phyloP scores from a whole-genome alignment of 1,140 invertebrate genomes.

The Calliopsis andreniformis region DNA sequence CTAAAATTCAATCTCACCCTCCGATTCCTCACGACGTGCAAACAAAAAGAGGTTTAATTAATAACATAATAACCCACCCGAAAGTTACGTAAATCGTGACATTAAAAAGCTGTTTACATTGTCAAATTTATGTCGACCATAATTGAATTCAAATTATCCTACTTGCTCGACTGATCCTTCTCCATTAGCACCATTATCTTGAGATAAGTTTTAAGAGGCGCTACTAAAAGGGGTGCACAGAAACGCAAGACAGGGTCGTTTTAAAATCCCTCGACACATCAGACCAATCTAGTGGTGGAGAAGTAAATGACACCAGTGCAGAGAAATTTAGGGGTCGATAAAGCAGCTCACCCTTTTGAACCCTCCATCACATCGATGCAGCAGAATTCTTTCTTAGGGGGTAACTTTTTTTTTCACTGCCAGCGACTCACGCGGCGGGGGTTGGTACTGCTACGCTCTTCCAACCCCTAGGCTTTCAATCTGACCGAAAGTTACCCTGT shows the following conservation, averaged over 20 bases:
- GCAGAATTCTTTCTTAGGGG: conserved; percentile 75
- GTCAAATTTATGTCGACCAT: neutral
- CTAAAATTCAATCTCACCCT: conserved; percentile 23
- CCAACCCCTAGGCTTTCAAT: neutral
- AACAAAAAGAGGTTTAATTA: conserved; percentile 10
- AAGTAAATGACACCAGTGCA: conserved; percentile 63
- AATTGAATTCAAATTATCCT: neutral
- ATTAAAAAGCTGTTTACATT: neutral
- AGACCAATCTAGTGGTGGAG: conserved; percentile 75
- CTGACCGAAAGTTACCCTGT: neutral
- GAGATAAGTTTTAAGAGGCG: too few species aligned
- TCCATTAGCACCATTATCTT: neutral
- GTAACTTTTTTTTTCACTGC: conserved; percentile 70
- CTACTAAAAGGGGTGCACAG: too few species aligned
- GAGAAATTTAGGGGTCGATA: conserved; percentile 69
- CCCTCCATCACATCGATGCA: conserved; percentile 69
- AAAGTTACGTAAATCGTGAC: conserved; percentile 24
- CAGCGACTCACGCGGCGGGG: conserved; percentile 51
- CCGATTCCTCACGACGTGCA: neutral
- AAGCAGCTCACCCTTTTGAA: conserved; percentile 67
- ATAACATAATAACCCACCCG: conserved; percentile 19
- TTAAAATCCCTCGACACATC: conserved; percentile 36
- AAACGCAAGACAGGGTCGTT: neutral
- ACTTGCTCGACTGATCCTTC: neutral
- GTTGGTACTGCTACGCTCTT: conserved; percentile 43